Evolutionary conservation across 92 coral and sea anemone genomes (phyloP), one percentile per base, ranked within the genome.

Genomic region (Porites rus): DNA sequence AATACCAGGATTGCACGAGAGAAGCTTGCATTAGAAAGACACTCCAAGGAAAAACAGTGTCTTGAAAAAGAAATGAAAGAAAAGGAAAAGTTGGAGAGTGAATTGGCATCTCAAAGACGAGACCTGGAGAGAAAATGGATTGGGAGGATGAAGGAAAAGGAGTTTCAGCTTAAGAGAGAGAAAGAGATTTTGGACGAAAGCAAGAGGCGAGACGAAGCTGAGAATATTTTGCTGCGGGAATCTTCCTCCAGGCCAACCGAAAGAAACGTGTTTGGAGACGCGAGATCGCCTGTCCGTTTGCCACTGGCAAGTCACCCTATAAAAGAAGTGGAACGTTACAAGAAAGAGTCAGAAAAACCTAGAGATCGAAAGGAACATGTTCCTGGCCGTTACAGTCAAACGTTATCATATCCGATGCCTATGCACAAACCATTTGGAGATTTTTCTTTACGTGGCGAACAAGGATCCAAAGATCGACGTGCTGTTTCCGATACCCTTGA

Each of bases 71-170:
- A 94, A 67, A 67, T 94, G 68, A 83, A 63, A 53, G 98, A 94
- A 78, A 94, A 94, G 51, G 91, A 93, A 58, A 92, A 83, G 84
- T 80, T 87, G 38, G 98, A 94, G 65, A 94, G 82, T 31, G 94
- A 87, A 69, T 75, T 94, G 68, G 77, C 98, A 12, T 65, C 83
- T 43, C 94, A 94, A 81, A 90, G 98, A 65, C 85, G 89, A 65
- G 98, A 92, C 54, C 93, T 94, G 16, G 91, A 94, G 84, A 89
- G 87, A 66, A 92, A 86, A 79, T 93, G 96, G 94, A 81, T 88
- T 10, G 96, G 95, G 69, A 90, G 81, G 62, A 59, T 93, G 63
- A 94, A 87, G 77, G 84, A 74, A 52, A 92, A 86, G 85, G 98
- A 94, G 78, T 53, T 90, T 28, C 96, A 89, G 51, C 77, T 94